Conservation (phyloP, 2,797 vertebrate species). For the Margarornis squamiger region DNA sequence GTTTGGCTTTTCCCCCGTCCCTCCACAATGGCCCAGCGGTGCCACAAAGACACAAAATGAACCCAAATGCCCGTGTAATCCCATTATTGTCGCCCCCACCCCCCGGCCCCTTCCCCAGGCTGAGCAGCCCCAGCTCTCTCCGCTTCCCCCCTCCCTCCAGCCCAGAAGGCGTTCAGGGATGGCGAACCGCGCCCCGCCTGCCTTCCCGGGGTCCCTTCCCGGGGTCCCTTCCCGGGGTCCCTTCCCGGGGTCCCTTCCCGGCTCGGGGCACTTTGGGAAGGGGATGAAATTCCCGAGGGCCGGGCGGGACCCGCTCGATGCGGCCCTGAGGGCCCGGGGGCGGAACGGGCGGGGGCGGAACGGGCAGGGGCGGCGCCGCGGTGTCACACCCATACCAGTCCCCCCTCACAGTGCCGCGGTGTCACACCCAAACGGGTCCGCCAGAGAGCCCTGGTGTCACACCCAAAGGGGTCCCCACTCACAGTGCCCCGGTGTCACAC, state of each 20-base stretch:
- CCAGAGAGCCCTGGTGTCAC: background rate
- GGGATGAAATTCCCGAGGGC: too few species aligned
- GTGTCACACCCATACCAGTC: too few species aligned
- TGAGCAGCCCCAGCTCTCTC: background rate
- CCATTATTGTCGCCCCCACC: conserved; percentile 47
- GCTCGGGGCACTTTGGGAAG: background rate
- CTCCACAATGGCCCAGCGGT: background rate
- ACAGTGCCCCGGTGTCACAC: too few species aligned
- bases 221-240: too few species aligned
- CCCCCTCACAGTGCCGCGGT: background rate
- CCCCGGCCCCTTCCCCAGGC: background rate
- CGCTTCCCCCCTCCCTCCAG: background rate
- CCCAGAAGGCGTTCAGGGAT: background rate
- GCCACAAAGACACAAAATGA: conserved; percentile 5
- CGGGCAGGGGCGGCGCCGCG: too few species aligned
- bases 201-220: background rate
- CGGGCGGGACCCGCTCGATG: too few species aligned
- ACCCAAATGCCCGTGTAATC: conserved; percentile 58
- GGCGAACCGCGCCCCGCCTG: too few species aligned
- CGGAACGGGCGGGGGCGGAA: too few species aligned
- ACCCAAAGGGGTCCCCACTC: background rate
- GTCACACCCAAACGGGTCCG: background rate
- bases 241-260: background rate
- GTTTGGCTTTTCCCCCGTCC: background rate
- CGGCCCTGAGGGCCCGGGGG: too few species aligned